phyloP scores from a whole-genome alignment of 1,140 invertebrate species.

The Papilio aristodemus region DNA sequence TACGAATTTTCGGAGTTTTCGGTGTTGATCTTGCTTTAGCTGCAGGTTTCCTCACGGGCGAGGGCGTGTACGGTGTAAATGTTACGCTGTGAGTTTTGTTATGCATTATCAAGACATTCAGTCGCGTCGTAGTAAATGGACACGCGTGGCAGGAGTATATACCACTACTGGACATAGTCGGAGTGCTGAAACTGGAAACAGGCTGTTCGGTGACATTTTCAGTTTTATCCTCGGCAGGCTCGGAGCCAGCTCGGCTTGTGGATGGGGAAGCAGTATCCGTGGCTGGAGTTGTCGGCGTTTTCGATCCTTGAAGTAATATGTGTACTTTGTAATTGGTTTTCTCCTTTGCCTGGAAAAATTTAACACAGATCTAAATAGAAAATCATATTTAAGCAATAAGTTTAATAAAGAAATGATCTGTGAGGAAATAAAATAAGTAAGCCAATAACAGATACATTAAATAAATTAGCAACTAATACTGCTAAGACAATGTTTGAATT shows the following conservation, averaged over 20 bases:
- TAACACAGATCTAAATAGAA: conserved; percentile 33
- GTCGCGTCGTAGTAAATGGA: conserved; percentile 82
- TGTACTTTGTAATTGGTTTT: conserved; percentile 84
- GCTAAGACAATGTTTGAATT: too few species aligned
- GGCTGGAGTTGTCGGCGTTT: conserved; percentile 44
- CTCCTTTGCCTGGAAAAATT: conserved; percentile 70
- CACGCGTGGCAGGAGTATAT: conserved; percentile 84
- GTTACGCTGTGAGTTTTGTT: conserved; percentile 82
- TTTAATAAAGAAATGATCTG: too few species aligned
- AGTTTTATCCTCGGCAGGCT: conserved; percentile 45
- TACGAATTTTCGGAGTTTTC: conserved; percentile 59
- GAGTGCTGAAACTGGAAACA: conserved; percentile 43
- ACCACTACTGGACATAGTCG: conserved; percentile 59
- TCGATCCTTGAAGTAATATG: conserved; percentile 80
- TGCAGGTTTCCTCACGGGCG: conserved; percentile 63
- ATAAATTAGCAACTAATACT: too few species aligned
- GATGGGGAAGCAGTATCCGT: conserved; percentile 52
- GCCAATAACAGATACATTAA: too few species aligned
- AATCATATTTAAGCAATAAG: conserved; percentile 5
- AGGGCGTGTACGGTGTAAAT: conserved; percentile 71
- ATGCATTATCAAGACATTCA: conserved; percentile 87
- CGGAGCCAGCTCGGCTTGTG: conserved; percentile 55
- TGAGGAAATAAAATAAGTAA: too few species aligned
- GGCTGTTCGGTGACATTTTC: conserved; percentile 40
- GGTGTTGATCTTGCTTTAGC: conserved; percentile 56